A percentile compares a stretch with the other conserved stretches of the same genome.
Evolutionary conservation across 2,888 invertebrate genomes (phyloP).

Genomic region (Unio pictorum): DNA sequence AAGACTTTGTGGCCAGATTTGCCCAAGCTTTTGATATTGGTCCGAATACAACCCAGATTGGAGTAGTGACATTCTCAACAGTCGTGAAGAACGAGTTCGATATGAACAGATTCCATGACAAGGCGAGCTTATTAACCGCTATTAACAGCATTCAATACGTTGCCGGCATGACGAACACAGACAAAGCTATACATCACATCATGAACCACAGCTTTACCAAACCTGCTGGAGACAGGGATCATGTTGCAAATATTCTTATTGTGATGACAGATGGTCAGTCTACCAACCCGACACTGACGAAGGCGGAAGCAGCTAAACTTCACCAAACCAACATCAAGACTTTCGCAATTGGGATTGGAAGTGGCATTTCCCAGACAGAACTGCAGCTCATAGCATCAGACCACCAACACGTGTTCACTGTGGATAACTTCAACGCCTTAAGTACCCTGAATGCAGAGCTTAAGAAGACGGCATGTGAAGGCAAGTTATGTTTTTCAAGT

Average conservation of each 20-base stretch:
- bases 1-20: constrained; percentile 41
- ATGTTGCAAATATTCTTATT: constrained; percentile 41
- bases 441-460: constrained; percentile 35
- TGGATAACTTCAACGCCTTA: constrained; percentile 38
- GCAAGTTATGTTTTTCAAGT: constrained; percentile 17
- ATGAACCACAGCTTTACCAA: constrained; percentile 32
- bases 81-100: constrained; percentile 34
- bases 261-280: constrained; percentile 44
- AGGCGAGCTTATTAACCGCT: constrained; percentile 27
- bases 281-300: constrained; percentile 17
- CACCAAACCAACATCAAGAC: constrained; percentile 30
- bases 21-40: constrained; percentile 40
- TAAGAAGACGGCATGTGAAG: constrained; percentile 51
- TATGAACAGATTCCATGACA: constrained; percentile 33
- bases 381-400: constrained; percentile 48
- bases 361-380: constrained; percentile 34
- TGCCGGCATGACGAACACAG: constrained; percentile 47
- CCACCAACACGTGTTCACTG: constrained; percentile 41
- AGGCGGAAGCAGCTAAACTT: constrained; percentile 20
- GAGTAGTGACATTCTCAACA: constrained; percentile 40
- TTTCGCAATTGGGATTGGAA: constrained; percentile 45
- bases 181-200: constrained; percentile 40
- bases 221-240: constrained; percentile 36
- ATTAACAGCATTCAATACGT: constrained; percentile 39
- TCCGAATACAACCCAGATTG: constrained; percentile 41